Conservation (phyloP, 1,140 invertebrate genomes). For the Drosophila insularis region DNA sequence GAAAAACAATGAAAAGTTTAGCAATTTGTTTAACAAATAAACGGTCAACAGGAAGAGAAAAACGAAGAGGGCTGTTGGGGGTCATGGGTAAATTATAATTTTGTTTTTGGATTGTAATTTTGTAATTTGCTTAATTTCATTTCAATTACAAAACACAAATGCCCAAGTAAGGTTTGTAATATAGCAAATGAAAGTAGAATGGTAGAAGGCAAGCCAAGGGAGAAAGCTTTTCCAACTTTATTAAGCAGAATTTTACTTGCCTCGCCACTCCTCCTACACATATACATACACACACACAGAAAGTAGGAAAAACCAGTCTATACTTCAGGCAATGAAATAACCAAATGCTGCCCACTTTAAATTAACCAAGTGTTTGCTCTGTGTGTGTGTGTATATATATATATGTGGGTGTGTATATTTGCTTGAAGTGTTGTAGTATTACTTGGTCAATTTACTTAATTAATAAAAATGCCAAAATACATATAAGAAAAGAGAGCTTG, state of each 20-base stretch:
- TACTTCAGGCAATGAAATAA: slow-evolving; percentile 8
- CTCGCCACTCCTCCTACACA: not conserved
- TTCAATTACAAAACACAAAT: slow-evolving; percentile 61
- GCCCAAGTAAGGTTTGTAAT: not conserved
- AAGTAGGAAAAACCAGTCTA: not conserved
- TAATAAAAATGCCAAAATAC: slow-evolving; percentile 68
- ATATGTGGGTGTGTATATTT: slow-evolving; percentile 6
- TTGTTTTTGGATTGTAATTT: slow-evolving; percentile 41
- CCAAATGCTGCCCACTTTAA: slow-evolving; percentile 48
- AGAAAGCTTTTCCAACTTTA: slow-evolving; percentile 53
- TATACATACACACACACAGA: not conserved
- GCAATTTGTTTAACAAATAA: slow-evolving; percentile 18
- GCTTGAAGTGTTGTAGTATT: slow-evolving; percentile 8
- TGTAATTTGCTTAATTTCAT: slow-evolving; percentile 56
- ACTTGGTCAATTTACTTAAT: slow-evolving; percentile 66
- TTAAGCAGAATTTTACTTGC: slow-evolving; percentile 50
- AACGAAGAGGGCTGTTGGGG: too few species aligned
- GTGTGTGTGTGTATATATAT: not conserved
- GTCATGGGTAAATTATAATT: slow-evolving; percentile 10
- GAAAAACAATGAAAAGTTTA: slow-evolving; percentile 1
- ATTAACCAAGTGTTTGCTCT: slow-evolving; percentile 63
- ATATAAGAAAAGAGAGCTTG: slow-evolving; percentile 20
- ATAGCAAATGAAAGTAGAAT: not conserved
- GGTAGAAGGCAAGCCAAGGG: not conserved
- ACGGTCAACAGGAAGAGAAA: too few species aligned